Percentiles rank a stretch among this genome's conserved stretches.
These are phyloP conservation scores for Odontothrips loti DNA, from an alignment of 2,888 invertebrate species.

Conservation along the genomic window DNA sequence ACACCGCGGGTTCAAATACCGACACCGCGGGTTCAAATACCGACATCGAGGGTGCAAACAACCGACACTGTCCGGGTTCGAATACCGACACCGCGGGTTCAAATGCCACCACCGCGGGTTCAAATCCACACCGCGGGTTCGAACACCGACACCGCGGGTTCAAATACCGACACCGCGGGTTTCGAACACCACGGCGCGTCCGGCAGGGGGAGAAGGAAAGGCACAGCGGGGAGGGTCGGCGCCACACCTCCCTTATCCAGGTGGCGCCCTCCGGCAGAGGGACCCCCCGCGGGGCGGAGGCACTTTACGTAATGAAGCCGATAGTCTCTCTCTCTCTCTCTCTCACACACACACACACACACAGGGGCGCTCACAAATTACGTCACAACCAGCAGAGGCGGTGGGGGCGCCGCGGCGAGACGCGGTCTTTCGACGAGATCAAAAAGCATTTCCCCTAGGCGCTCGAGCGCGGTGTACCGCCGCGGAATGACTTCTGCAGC, in stretches of 20 bases:
- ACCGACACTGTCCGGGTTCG: too few relatives aligned
- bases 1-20: neutral
- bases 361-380: too few relatives aligned
- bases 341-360: too few relatives aligned
- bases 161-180: neutral
- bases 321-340: too few relatives aligned
- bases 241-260: neutral
- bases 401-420: too few relatives aligned
- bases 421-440: too few relatives aligned
- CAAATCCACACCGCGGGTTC: neutral
- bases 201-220: too few relatives aligned
- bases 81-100: neutral
- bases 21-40: neutral
- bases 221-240: neutral
- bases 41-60: neutral
- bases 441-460: too few relatives aligned
- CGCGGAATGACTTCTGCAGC: too few relatives aligned
- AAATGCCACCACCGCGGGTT: too few relatives aligned
- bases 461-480: too few relatives aligned
- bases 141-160: neutral
- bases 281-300: neutral
- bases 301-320: slow-evolving; percentile 26
- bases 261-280: neutral
- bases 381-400: too few relatives aligned
- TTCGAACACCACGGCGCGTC: neutral